Base-by-base conservation (phyloP, 2,888 invertebrate species). In the Heliconius erato region DNA sequence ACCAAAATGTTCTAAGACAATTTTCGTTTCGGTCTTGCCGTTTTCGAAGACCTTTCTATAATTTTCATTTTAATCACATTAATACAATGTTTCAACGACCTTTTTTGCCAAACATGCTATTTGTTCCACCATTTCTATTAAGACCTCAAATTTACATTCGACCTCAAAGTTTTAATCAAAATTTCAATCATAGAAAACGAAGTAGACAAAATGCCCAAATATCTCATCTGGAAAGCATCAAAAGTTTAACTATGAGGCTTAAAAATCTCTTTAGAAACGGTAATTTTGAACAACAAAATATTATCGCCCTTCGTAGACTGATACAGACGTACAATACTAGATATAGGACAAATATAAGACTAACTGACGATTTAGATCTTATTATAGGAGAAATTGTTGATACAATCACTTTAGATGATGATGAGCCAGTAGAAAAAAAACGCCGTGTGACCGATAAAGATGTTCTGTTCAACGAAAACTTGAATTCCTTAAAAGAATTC, bases 401-500 rank as follows among this genome's bases (percentile, higher is more conserved):
- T 84, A 94, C 94, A 0, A 94, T 95, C 59, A 91, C 92, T 69
- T 82, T 95, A 23, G 93, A 94, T 26, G 92, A 92, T 78, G 94
- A 93, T 59, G 92, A 91, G 81, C 83, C 89, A 26, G 85, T 74
- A 79, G 86, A 82, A 35, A 95, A 94, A 88, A 92, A 87, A 80
- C 86, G 85, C 12, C 90, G 87, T 82, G 74, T 85, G 6, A 85
- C 86, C 23, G 85, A 89, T 49, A 85, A 88, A 5, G 78, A 81
- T 59, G 86, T 86, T 49, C 84, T 82, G 7, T 91, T 90, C 84
- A 87, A 91, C 67, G 89, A 90, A 65, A 91, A 94, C 86, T 87
- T 96, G 14, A 86, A 88, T 40, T 88, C 85, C 65, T 82, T 96
- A 11, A 91, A 90, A 88, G 83, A 89, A 65, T 82, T 95, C 23